phyloP scores from a whole-genome alignment of 1,140 invertebrate genomes.

The Drosophila ironensis region DNA sequence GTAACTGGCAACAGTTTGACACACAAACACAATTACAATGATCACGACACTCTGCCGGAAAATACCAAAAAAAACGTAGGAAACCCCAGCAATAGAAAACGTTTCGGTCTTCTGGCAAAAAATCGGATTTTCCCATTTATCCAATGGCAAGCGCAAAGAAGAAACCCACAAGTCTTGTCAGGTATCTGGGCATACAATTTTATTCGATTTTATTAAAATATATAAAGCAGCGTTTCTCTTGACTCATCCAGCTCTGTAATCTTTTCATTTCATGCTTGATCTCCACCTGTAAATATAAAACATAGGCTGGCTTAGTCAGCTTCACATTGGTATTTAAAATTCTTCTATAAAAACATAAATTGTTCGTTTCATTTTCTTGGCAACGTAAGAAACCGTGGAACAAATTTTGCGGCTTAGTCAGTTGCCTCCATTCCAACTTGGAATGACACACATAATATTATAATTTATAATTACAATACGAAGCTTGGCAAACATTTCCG shows the following conservation, averaged over 20 bases:
- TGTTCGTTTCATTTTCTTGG: no score
- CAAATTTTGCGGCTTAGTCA: slow-evolving; percentile 31
- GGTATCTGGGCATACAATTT: slow-evolving; percentile 6
- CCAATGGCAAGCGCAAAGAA: slow-evolving; percentile 19
- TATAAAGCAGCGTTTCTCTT: not conserved
- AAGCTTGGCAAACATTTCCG: slow-evolving; percentile 44
- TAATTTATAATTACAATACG: slow-evolving; percentile 49
- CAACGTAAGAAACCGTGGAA: no score
- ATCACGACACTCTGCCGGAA: slow-evolving; percentile 32
- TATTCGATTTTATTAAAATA: slow-evolving; percentile 2
- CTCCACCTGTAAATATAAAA: not conserved
- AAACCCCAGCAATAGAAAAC: slow-evolving; percentile 3
- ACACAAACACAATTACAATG: slow-evolving; percentile 75
- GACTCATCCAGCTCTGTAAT: slow-evolving; percentile 1
- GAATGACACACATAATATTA: slow-evolving; percentile 50
- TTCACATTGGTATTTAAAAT: not conserved
- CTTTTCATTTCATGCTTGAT: not conserved
- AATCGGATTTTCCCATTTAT: slow-evolving; percentile 38
- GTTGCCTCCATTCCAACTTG: slow-evolving; percentile 18
- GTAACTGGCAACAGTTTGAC: slow-evolving; percentile 66
- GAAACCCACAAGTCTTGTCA: slow-evolving; percentile 26
- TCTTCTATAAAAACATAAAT: not conserved
- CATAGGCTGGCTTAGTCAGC: slow-evolving; percentile 1
- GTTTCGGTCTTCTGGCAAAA: slow-evolving; percentile 6
- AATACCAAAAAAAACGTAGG: not conserved